Evolutionary conservation across 2,888 invertebrate species (phyloP), one percentile per base, ranked within the genome.

Genomic region (Spialia ferax): DNA sequence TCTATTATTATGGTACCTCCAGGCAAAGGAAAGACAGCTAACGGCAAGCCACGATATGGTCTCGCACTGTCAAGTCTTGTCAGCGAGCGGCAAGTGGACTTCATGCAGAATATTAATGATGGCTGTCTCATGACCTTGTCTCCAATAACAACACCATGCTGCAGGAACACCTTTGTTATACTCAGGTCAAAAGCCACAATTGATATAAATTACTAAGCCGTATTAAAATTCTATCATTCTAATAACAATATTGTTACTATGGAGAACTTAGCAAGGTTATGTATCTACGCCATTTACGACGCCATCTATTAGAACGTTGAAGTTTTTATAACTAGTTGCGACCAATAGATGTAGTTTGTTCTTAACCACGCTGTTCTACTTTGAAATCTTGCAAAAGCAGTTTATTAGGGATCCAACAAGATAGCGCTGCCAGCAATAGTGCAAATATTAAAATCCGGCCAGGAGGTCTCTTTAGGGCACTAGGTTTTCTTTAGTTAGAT

Each of bases 161-260:
- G 93, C 52, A 86, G 94, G 42, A 94, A 94, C 72, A 91, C 93
- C 0, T 94, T 94, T 65, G 80, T 89, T 55, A 87, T 93, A 70
- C 71, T 88, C 57, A 90, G 88, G 92, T 89, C 70, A 0, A 10
- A 10, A 10, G 11, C 2, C 11, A 32, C n/a, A n/a, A n/a, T n/a
- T n/a, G n/a, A n/a, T n/a, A n/a, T n/a, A n/a, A n/a, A n/a, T n/a
- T n/a, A n/a, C n/a, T n/a, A n/a, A n/a, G n/a, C n/a, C n/a, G n/a
- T n/a, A n/a, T n/a, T n/a, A n/a, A n/a, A n/a, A n/a, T n/a, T n/a
- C n/a, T n/a, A n/a, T n/a, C n/a, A n/a, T n/a, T n/a, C n/a, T n/a
- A n/a, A n/a, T n/a, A n/a, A n/a, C n/a, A n/a, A 6, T 26, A 26
- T 26, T 6, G 8, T 7, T 29, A 29, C 8, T 29, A 29, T 8